Evolutionary conservation across 2,113 vertebrate species (phyloP).

Genomic region (Passerina amoena): DNA sequence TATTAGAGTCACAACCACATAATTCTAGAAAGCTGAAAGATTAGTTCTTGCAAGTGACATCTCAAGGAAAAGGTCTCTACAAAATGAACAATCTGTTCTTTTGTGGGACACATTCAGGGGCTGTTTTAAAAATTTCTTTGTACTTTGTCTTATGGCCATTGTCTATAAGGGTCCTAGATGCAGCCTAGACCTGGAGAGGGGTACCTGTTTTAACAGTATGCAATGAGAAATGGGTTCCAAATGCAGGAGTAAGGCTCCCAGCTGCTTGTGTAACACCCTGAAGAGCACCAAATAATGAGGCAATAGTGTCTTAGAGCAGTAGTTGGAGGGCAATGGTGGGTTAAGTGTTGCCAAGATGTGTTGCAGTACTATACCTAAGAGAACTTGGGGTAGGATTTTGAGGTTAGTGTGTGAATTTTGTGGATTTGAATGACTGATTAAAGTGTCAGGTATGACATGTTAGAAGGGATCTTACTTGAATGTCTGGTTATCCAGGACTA

Average conservation of each 20-base stretch:
- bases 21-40: background rate
- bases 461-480: background rate
- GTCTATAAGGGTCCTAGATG: background rate
- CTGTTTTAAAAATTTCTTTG: background rate
- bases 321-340: background rate
- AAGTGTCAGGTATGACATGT: background rate
- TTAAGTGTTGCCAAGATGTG: background rate
- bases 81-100: background rate
- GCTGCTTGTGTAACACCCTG: background rate
- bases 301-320: background rate
- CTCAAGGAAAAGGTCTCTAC: background rate
- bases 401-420: background rate
- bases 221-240: background rate
- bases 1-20: background rate
- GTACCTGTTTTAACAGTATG: background rate
- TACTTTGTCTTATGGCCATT: accelerated
- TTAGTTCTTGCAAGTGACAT: background rate
- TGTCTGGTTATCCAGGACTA: background rate
- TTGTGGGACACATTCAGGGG: background rate
- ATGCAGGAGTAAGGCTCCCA: background rate
- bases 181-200: background rate
- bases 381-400: background rate
- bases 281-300: background rate
- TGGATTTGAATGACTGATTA: background rate
- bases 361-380: background rate